Base-by-base conservation (phyloP, 2,888 invertebrate genomes). In the Callinectes sapidus region DNA sequence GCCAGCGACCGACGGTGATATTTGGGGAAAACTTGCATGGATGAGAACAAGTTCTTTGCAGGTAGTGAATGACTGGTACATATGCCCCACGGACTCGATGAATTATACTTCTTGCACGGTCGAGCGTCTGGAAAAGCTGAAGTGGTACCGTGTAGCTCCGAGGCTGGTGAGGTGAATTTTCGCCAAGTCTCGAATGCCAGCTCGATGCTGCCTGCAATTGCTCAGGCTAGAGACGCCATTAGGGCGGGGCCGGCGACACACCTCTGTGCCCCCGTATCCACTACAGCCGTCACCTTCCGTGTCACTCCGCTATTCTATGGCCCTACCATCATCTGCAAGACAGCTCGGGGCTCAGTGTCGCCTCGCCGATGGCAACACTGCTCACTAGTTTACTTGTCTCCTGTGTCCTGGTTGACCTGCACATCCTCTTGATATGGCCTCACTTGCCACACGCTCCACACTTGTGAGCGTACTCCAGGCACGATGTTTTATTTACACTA, bases 171-270 rank as follows among this genome's bases (percentile, higher is more conserved):
- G 87, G 23, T n/a, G 55, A 6, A 88, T 48, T 13, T 54, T 54
- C 3, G 87, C 54, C 87, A 88, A 28, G 54, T 88, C 87, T 55
- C 54, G 55, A 6, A 88, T 23, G 87, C 48, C 87, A 54, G 87
- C 87, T 55, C 55, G 55, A 88, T n/a, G 87, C 55, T 88, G 54
- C 28, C 55, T 28, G 28, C 88, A 54, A 55, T 32, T 55, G 16
- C n/a, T 39, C 39, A 14, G 18, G 18, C 35, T 0, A 86, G 86
- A 18, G 42, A 32, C 16, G 18, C n/a, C 18, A 42, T 42, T 18
- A 86, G 39, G 86, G 42, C 18, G 6, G 86, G 85, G 35, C 85
- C 85, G 14, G 35, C n/a, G n/a, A n/a, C n/a, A n/a, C n/a, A n/a
- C n/a, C n/a, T n/a, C 42, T 86, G 86, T 35, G 86, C 39, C 86